phyloP scores from a whole-genome alignment of 1,140 invertebrate species.

The Cotesia glomerata region DNA sequence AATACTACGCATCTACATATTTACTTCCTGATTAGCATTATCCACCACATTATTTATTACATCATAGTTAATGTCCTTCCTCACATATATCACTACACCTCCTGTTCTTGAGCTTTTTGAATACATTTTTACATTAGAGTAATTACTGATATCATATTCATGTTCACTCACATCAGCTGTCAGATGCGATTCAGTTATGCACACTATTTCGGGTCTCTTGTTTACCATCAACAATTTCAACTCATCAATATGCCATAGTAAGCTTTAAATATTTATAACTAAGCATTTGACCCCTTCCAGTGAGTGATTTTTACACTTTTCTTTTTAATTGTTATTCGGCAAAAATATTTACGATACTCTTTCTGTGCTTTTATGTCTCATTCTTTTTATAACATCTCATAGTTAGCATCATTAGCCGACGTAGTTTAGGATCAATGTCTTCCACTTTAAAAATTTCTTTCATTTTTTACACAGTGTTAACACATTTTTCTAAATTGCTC shows the following conservation, averaged over 20 bases:
- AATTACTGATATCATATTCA: slow-evolving; percentile 22
- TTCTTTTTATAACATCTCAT: slow-evolving; percentile 3
- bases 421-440: slow-evolving; percentile 4
- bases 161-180: slow-evolving; percentile 22
- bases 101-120: slow-evolving; percentile 17
- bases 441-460: neutral
- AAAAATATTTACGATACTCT: neutral
- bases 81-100: slow-evolving; percentile 22
- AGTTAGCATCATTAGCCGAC: slow-evolving; percentile 10
- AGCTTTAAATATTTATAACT: slow-evolving; percentile 26
- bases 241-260: slow-evolving; percentile 23
- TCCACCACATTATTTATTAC: slow-evolving; percentile 15
- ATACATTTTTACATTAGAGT: slow-evolving; percentile 8
- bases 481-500: neutral
- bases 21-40: neutral
- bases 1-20: slow-evolving; percentile 9
- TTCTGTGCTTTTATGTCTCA: slow-evolving; percentile 4
- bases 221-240: slow-evolving; percentile 18
- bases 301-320: neutral
- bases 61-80: slow-evolving; percentile 22
- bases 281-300: neutral
- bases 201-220: slow-evolving; percentile 21
- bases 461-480: slow-evolving; percentile 25
- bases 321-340: neutral
- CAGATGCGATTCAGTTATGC: slow-evolving; percentile 20